A percentile compares a stretch with the other conserved stretches of the same genome.
phyloP scores from a whole-genome alignment of 2,888 invertebrate genomes.

The Lamellibrachia columna region DNA sequence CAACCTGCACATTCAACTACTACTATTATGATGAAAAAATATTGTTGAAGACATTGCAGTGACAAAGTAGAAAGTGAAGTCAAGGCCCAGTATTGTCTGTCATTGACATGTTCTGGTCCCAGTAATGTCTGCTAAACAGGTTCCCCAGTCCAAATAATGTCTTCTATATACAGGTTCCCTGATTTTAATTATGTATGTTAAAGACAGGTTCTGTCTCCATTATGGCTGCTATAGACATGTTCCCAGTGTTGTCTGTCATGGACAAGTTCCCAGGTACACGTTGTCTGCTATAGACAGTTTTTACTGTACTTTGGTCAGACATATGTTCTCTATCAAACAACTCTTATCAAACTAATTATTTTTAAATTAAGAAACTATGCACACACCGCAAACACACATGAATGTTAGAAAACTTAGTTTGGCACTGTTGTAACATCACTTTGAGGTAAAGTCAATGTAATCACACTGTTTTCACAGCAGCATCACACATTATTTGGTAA shows the following conservation, averaged over 20 bases:
- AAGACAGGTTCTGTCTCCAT: background rate
- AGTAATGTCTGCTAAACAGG: background rate
- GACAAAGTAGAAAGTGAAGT: background rate
- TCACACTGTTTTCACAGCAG: background rate
- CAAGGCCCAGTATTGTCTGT: background rate
- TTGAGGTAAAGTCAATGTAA: background rate
- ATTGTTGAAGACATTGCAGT: background rate
- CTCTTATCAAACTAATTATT: too few relatives aligned
- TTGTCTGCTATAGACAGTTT: background rate
- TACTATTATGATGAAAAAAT: background rate
- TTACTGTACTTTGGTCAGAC: background rate
- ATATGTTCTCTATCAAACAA: background rate
- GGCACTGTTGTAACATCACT: background rate
- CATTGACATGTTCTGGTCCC: background rate
- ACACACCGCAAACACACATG: too few relatives aligned
- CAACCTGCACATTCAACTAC: background rate
- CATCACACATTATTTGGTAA: background rate
- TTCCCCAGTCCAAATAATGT: background rate
- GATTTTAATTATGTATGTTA: background rate
- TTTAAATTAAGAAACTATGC: background rate
- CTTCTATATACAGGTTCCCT: too few relatives aligned
- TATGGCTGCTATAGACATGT: background rate
- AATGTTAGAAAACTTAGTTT: too few relatives aligned
- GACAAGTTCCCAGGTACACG: background rate
- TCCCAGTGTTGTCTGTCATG: background rate